Percentiles rank a stretch among this genome's conserved stretches.
Conservation (phyloP, 1,140 invertebrate species). For the Nephotettix cincticeps region DNA sequence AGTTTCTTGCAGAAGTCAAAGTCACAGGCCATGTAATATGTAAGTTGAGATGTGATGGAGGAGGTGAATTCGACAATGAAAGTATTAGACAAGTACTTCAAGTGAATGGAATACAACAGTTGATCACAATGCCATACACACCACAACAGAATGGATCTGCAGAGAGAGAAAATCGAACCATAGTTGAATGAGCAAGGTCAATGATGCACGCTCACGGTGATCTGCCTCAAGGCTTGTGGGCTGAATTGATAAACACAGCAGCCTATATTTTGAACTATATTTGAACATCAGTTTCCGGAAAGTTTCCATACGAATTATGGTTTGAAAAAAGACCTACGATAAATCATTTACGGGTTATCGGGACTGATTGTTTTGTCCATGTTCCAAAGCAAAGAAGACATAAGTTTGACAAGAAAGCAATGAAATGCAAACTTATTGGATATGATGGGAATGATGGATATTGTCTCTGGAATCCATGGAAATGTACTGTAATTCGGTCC, state of each 20-base stretch:
- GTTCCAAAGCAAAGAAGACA: slow-evolving; percentile 33
- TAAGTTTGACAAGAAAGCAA: slow-evolving; percentile 39
- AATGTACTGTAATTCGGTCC: neutral
- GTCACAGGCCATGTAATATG: slow-evolving; percentile 38
- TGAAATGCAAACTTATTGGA: slow-evolving; percentile 39
- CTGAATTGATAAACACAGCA: slow-evolving; percentile 44
- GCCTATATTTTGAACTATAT: slow-evolving; percentile 45
- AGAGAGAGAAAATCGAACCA: slow-evolving; percentile 47
- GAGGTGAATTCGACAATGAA: slow-evolving; percentile 42
- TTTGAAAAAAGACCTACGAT: slow-evolving; percentile 34
- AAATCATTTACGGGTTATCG: slow-evolving; percentile 33
- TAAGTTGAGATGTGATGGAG: slow-evolving; percentile 43
- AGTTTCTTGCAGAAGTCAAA: slow-evolving; percentile 41
- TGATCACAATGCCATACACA: slow-evolving; percentile 41
- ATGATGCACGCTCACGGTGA: slow-evolving; percentile 28
- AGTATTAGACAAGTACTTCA: slow-evolving; percentile 38
- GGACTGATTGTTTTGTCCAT: slow-evolving; percentile 36
- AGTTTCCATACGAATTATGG: slow-evolving; percentile 44
- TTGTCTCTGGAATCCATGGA: slow-evolving; percentile 1
- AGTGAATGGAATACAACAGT: slow-evolving; percentile 38
- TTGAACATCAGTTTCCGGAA: slow-evolving; percentile 36
- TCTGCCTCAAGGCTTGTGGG: slow-evolving; percentile 41
- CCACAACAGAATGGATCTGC: slow-evolving; percentile 47
- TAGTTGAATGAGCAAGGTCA: slow-evolving; percentile 42
- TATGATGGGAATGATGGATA: slow-evolving; percentile 29